Conservation (phyloP, 2,113 vertebrate species). For the Procavia capensis region DNA sequence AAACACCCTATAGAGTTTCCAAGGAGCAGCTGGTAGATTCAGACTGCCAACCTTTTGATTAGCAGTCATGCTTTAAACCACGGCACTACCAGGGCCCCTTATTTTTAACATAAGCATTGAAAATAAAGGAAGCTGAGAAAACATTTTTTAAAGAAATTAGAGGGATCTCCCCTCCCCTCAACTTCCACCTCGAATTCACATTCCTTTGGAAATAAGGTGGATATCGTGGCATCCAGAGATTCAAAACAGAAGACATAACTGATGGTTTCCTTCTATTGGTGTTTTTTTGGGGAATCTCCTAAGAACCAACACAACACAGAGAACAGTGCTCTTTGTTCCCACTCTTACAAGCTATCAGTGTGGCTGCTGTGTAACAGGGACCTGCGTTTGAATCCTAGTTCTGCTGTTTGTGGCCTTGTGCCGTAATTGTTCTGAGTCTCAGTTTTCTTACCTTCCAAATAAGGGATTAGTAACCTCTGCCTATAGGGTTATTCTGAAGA, state of each 20-base stretch:
- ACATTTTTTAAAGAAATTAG: background rate
- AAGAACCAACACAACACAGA: background rate
- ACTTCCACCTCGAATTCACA: background rate
- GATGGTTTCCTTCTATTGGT: background rate
- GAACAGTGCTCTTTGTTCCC: background rate
- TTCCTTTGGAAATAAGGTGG: background rate
- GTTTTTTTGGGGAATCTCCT: conserved; percentile 16
- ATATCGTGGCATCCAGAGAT: background rate
- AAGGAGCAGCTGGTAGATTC: too few relatives aligned
- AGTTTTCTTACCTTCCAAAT: background rate
- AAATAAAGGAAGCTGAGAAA: background rate
- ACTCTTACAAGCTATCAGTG: background rate
- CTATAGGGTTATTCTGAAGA: background rate
- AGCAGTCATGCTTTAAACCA: too few relatives aligned
- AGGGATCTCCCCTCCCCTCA: rapidly evolving
- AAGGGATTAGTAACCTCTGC: background rate
- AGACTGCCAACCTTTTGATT: too few relatives aligned
- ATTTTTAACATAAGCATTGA: background rate
- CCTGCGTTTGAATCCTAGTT: background rate
- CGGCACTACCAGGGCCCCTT: background rate
- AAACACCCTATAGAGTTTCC: too few relatives aligned
- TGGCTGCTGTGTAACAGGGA: background rate
- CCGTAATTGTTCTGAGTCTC: background rate
- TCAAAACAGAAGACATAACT: background rate
- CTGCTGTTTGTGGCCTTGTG: background rate